Conservation (phyloP, 2,888 invertebrate genomes). For the Invenusta paracnida region DNA sequence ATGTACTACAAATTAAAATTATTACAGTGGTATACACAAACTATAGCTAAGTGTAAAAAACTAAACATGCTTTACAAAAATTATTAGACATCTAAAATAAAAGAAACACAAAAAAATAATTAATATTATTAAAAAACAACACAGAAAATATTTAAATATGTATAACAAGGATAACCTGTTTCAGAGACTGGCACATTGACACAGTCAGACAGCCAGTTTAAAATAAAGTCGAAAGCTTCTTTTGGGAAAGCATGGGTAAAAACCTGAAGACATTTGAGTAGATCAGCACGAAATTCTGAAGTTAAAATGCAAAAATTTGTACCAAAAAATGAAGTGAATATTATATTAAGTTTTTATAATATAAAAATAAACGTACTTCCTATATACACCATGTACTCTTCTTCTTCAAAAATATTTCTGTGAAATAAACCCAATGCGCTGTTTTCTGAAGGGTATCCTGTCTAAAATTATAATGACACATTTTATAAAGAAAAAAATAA, state of each 20-base stretch:
- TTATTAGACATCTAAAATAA: too few species aligned
- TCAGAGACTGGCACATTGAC: not conserved
- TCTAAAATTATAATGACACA: not conserved
- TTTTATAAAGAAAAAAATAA: not conserved
- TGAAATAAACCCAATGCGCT: not conserved
- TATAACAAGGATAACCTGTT: too few species aligned
- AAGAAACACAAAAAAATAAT: too few species aligned
- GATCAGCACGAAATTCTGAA: not conserved
- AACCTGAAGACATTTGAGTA: not conserved
- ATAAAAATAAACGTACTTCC: not conserved
- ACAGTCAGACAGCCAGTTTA: not conserved
- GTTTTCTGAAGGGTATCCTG: not conserved
- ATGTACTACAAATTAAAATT: too few species aligned
- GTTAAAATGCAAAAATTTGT: not conserved
- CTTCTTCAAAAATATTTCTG: not conserved
- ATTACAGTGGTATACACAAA: too few species aligned
- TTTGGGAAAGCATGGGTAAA: not conserved
- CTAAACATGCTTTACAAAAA: too few species aligned
- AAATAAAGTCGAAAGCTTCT: not conserved
- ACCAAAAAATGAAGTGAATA: too few species aligned
- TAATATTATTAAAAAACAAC: too few species aligned
- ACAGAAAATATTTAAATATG: too few species aligned
- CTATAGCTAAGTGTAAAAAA: too few species aligned
- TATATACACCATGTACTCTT: not conserved
- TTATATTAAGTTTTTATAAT: too few species aligned